Conservation (phyloP, 1,140 invertebrate genomes). For the Drosophila funebris region DNA sequence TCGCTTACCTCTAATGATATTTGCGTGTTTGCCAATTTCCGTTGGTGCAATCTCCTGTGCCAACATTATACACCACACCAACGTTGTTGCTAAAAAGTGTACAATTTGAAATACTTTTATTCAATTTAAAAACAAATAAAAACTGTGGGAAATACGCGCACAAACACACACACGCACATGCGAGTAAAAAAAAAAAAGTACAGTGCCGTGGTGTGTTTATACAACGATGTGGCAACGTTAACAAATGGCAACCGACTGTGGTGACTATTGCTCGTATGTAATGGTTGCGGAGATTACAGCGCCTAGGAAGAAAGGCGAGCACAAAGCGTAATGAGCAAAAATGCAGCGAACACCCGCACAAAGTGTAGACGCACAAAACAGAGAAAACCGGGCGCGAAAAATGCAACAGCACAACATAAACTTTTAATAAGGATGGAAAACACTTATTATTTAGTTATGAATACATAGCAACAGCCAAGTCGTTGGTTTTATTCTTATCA, state of each 20-base stretch:
- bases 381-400: constrained; percentile 51
- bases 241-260: constrained; percentile 41
- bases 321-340: constrained; percentile 41
- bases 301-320: constrained; percentile 38
- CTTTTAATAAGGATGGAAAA: neutral
- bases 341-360: constrained; percentile 41
- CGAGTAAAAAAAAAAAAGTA: constrained; percentile 70
- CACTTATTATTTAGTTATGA: neutral
- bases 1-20: constrained; percentile 86
- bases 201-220: constrained; percentile 72
- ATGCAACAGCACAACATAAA: constrained; percentile 21
- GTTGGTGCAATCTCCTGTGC: constrained; percentile 86
- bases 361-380: constrained; percentile 40
- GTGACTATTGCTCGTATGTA: constrained; percentile 54
- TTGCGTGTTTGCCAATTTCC: constrained; percentile 88
- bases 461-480: neutral
- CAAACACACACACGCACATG: constrained; percentile 40
- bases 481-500: constrained; percentile 28
- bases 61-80: constrained; percentile 72
- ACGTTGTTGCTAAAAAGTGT: constrained; percentile 35
- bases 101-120: constrained; percentile 28
- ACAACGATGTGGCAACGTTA: constrained; percentile 53
- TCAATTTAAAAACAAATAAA: constrained; percentile 59
- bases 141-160: constrained; percentile 43
- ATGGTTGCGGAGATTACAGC: constrained; percentile 53